phyloP scores from a whole-genome alignment of 2,888 invertebrate genomes.

The Amiota minor region DNA sequence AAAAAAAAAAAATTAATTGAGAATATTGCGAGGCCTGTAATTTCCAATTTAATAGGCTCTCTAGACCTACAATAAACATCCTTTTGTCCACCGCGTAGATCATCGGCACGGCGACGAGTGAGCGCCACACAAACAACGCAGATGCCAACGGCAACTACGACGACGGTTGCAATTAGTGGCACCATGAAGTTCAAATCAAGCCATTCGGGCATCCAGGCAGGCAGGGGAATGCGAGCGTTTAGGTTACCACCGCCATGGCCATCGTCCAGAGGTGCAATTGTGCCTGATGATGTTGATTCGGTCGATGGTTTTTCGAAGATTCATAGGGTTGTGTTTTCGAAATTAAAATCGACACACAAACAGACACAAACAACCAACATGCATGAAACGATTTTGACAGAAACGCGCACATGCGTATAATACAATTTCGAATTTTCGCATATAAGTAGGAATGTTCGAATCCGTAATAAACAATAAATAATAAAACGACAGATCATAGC shows the following conservation, averaged over 20 bases:
- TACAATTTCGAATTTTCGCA: constrained; percentile 29
- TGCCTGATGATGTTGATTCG: constrained; percentile 77
- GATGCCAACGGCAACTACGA: constrained; percentile 87
- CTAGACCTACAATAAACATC: constrained; percentile 82
- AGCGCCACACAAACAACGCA: constrained; percentile 92
- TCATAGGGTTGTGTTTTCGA: constrained; percentile 32
- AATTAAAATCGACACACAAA: neutral
- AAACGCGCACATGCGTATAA: constrained; percentile 34
- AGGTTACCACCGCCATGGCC: constrained; percentile 74
- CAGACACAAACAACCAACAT: neutral
- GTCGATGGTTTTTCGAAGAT: too few relatives aligned
- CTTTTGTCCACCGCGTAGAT: constrained; percentile 86
- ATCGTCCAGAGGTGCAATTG: constrained; percentile 84
- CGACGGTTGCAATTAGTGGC: constrained; percentile 90
- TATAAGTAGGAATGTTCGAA: constrained; percentile 4
- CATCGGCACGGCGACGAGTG: constrained; percentile 86
- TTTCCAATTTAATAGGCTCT: constrained; percentile 5
- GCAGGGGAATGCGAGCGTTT: constrained; percentile 75
- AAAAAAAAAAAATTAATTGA: constrained; percentile 26
- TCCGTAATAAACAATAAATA: constrained; percentile 8
- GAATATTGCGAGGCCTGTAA: constrained; percentile 26
- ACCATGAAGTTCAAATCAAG: constrained; percentile 92
- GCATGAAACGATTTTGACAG: constrained; percentile 1
- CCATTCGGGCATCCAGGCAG: constrained; percentile 89
- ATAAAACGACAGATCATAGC: neutral